Conservation (phyloP, 2,113 vertebrate genomes). For the Ailurus styani region DNA sequence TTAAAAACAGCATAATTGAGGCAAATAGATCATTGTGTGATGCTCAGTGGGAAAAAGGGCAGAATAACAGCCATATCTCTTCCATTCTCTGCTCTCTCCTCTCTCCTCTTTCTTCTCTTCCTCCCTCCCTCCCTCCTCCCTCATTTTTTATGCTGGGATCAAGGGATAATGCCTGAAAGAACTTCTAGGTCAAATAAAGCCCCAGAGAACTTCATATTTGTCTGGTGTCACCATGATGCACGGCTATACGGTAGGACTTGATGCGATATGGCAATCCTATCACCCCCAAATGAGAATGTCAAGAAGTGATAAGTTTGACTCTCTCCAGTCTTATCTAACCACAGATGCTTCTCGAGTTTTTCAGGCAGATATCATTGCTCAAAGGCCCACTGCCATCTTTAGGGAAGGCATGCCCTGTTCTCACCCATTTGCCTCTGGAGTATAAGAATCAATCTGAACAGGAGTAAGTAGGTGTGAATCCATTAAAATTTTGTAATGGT, state of each 20-base stretch:
- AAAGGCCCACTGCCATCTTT: neutral
- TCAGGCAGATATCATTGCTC: neutral
- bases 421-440: neutral
- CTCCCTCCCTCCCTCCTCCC: neutral
- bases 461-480: neutral
- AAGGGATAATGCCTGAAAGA: conserved; percentile 4
- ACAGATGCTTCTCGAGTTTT: neutral
- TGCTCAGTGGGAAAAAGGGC: neutral
- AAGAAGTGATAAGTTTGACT: neutral
- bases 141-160: neutral
- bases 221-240: neutral
- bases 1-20: neutral
- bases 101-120: neutral
- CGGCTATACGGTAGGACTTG: neutral
- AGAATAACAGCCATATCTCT: neutral
- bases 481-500: neutral
- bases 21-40: neutral
- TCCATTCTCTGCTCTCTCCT: neutral
- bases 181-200: neutral
- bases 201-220: neutral
- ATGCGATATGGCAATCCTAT: neutral
- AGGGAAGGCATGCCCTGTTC: neutral
- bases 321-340: neutral
- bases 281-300: neutral
- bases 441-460: neutral